Conservation (phyloP, 2,888 invertebrate species). For the Scaptomyza caliginosa region DNA sequence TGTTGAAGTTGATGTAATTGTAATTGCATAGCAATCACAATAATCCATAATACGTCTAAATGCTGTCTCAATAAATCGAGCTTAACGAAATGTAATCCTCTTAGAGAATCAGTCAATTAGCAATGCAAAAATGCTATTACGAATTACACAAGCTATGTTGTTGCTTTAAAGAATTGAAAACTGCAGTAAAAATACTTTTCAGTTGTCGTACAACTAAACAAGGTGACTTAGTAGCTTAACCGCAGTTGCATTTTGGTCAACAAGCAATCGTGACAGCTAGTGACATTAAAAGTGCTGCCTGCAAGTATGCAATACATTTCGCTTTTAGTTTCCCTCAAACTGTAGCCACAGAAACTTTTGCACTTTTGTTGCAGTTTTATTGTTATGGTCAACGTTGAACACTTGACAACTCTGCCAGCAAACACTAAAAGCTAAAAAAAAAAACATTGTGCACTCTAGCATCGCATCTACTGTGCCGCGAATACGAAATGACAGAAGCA, state of each 20-base stretch:
- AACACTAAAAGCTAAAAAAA: slow-evolving; percentile 6
- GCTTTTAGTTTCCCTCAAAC: slow-evolving; percentile 3
- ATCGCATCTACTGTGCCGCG: slow-evolving; percentile 12
- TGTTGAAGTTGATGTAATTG: background rate
- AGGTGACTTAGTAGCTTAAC: background rate
- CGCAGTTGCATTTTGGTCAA: background rate
- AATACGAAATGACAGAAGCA: slow-evolving; percentile 17
- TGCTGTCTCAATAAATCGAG: background rate
- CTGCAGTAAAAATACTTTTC: background rate
- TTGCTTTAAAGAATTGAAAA: background rate
- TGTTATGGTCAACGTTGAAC: slow-evolving; percentile 17
- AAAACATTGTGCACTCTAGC: slow-evolving; percentile 17
- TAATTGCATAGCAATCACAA: background rate
- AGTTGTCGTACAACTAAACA: background rate
- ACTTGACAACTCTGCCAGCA: slow-evolving; percentile 21
- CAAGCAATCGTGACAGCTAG: background rate
- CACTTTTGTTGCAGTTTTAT: slow-evolving; percentile 15
- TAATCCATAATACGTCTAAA: background rate
- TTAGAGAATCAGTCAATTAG: background rate
- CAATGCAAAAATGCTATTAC: no score
- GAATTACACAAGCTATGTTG: background rate
- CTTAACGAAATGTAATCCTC: background rate
- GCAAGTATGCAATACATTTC: slow-evolving; percentile 22
- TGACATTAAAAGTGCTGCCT: slow-evolving; percentile 4
- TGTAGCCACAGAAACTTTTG: slow-evolving; percentile 9